Evolutionary conservation across 2,113 vertebrate genomes (phyloP), one percentile per base, ranked within the genome.

Genomic region (Melanocharis versteri): DNA sequence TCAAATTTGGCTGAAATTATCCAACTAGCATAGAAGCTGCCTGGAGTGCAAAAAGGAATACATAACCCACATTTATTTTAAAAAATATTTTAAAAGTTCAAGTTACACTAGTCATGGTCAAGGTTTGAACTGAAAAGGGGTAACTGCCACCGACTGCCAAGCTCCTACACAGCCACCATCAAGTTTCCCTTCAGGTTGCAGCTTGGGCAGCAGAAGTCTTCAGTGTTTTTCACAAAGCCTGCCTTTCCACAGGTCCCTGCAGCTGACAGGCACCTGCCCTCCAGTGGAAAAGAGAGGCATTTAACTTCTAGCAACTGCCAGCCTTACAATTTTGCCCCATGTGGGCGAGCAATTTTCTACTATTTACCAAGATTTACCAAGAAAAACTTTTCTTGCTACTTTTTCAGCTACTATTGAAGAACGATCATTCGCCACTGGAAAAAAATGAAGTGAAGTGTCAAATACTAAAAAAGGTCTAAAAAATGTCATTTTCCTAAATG

Each of bases 261-360:
- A 65, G 57, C 35, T 56, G 64, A 81, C 26, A 89, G 69, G 57
- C 54, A 70, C 71, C 94, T 94, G 95, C 97, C 97, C 97, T 97
- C 97, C 96, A 94, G 95, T 95, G 97, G 97, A 80, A 84, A 89
- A 93, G 2, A 23, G 35, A 93, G 76, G 86, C 82, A 97, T 80
- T 96, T 84, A 44, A 71, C 39, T 31, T 65, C 62, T 69, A 31
- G 35, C 58, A 89, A 70, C 2, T 76, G 18, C 53, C 91, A 78
- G 58, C 23, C 21, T 56, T 58, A 57, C 42, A 37, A 7, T 58
- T 47, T 65, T 48, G 20, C 6, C 31, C 5, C 1, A 35, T 10
- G 45, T 0, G 2, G 28, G 18, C 3, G 1, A 65, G 37, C 44
- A 85, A 72, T 62, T 44, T 65, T 28, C 11, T 30, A 35, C 7